phyloP scores from a whole-genome alignment of 2,797 vertebrate species.

The Anguilla megastoma region DNA sequence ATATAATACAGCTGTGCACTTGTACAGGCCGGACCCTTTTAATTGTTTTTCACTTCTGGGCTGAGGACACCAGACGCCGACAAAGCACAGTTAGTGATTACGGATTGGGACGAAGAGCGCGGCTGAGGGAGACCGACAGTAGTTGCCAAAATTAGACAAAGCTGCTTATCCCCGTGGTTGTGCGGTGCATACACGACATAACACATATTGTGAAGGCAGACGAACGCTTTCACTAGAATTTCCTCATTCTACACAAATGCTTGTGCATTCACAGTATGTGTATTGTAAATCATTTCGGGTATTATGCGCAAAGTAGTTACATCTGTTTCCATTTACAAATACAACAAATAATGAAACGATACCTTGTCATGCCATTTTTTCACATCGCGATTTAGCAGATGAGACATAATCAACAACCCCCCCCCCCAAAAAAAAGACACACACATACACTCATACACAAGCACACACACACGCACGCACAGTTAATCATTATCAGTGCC shows the following conservation, averaged over 20 bases:
- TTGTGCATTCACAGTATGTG: background rate
- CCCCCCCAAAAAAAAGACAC: background rate
- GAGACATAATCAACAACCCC: background rate
- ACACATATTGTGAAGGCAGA: background rate
- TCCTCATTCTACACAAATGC: background rate
- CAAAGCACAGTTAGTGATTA: background rate
- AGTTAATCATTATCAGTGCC: background rate
- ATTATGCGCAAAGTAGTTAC: background rate
- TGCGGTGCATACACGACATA: conserved; percentile 17
- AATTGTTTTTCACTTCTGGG: background rate
- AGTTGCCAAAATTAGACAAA: conserved; percentile 51
- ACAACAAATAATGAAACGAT: background rate
- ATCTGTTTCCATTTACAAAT: background rate
- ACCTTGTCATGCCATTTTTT: background rate
- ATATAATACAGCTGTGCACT: background rate
- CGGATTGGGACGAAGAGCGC: background rate
- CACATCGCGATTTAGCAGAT: background rate
- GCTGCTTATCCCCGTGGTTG: conserved; percentile 49
- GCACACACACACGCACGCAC: background rate
- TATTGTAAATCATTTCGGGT: background rate
- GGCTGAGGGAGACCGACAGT: conserved; percentile 32
- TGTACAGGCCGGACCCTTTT: background rate
- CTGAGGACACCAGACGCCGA: conserved; percentile 20
- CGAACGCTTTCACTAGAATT: background rate
- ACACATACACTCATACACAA: background rate